Percentiles rank a stretch among this genome's conserved stretches.
Conservation (phyloP, 2,888 invertebrate species). For the Orthonychiurus folsomi region DNA sequence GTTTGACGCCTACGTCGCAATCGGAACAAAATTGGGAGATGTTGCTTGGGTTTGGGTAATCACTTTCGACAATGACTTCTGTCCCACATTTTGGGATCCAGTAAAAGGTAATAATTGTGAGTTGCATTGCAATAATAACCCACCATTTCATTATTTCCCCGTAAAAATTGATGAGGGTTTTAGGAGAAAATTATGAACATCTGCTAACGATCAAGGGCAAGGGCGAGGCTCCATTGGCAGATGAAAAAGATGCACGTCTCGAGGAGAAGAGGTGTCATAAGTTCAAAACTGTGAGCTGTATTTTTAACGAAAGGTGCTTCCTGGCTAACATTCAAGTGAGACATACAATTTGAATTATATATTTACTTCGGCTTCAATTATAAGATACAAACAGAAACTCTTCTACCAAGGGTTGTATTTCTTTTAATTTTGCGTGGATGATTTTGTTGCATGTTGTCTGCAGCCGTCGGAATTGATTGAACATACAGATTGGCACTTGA, state of each 20-base stretch:
- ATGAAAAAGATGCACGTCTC: neutral
- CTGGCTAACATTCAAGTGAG: slow-evolving; percentile 31
- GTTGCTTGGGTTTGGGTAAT: slow-evolving; percentile 28
- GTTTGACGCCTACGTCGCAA: slow-evolving; percentile 29
- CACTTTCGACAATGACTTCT: slow-evolving; percentile 22
- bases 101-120: slow-evolving; percentile 20
- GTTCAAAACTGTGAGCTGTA: slow-evolving; percentile 22
- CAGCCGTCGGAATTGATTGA: slow-evolving; percentile 21
- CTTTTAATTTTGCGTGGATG: neutral
- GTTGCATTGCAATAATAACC: neutral
- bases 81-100: slow-evolving; percentile 31
- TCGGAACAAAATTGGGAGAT: slow-evolving; percentile 23
- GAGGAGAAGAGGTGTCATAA: too few relatives aligned
- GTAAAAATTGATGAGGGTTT: neutral
- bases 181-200: neutral
- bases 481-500: slow-evolving; percentile 24
- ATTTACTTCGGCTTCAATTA: too few relatives aligned
- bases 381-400: too few relatives aligned
- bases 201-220: neutral
- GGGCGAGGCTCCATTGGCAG: too few relatives aligned
- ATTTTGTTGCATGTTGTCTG: neutral
- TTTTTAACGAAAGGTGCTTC: slow-evolving; percentile 24
- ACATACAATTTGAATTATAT: neutral
- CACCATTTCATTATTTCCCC: neutral
- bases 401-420: neutral